Conservation (phyloP, 2,113 vertebrate species). For the Physeter macrocephalus region DNA sequence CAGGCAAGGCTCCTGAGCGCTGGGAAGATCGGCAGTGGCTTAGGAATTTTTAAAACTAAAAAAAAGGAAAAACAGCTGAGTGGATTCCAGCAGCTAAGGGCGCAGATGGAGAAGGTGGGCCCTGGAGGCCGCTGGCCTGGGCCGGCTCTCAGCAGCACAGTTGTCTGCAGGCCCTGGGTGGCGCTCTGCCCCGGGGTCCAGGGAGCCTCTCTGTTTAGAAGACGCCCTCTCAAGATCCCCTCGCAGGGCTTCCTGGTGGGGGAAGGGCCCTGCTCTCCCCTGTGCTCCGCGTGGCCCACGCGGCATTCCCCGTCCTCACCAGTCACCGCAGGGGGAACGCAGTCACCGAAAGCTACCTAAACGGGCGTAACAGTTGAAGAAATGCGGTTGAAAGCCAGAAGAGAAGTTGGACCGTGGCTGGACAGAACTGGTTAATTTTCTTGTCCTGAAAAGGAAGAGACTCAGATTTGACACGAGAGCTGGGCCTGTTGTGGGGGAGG, state of each 20-base stretch:
- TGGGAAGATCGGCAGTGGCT: neutral
- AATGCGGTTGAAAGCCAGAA: neutral
- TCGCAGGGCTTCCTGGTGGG: neutral
- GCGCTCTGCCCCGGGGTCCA: neutral
- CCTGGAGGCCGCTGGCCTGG: neutral
- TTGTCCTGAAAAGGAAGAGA: neutral
- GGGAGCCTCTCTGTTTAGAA: neutral
- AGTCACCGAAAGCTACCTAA: neutral
- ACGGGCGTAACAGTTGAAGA: neutral
- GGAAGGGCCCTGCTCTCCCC: too few species aligned
- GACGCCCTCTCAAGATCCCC: neutral
- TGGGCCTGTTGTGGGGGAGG: neutral
- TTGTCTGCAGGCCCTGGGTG: neutral
- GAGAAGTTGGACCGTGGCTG: neutral
- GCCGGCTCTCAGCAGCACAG: too few species aligned
- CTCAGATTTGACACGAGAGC: neutral
- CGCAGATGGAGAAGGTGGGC: neutral
- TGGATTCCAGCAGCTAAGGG: neutral
- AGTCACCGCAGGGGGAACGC: fast-evolving
- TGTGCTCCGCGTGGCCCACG: fast-evolving
- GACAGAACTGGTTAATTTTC: neutral
- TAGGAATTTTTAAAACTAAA: neutral
- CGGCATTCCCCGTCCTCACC: too few species aligned
- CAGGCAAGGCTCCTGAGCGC: fast-evolving
- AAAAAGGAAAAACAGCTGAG: neutral